Percentiles rank a stretch among this genome's conserved stretches.
Evolutionary conservation across 2,888 invertebrate species (phyloP).

Genomic region (Lepidonotus clava): DNA sequence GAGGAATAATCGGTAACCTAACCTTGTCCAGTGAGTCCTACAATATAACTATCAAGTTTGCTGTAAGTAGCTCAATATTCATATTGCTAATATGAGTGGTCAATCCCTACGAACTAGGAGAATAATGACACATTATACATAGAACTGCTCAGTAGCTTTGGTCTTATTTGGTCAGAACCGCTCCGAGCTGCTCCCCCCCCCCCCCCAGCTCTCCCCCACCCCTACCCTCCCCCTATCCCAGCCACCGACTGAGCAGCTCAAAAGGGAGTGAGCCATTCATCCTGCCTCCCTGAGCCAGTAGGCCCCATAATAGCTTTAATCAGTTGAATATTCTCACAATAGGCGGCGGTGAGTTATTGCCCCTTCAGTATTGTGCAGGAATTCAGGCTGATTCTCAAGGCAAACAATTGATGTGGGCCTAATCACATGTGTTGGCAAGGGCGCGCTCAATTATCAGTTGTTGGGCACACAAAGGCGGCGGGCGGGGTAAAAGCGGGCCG

Average conservation of each 20-base stretch:
- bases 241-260: not conserved
- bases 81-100: too few species aligned
- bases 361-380: constrained; percentile 40
- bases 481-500: not conserved
- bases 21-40: too few species aligned
- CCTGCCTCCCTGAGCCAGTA: not conserved
- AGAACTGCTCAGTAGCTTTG: too few species aligned
- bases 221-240: not conserved
- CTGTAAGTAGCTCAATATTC: too few species aligned
- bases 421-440: constrained; percentile 53
- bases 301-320: constrained; percentile 51
- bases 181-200: not conserved
- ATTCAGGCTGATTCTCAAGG: constrained; percentile 44
- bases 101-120: too few species aligned
- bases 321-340: constrained; percentile 54
- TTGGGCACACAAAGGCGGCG: constrained; percentile 9
- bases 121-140: too few species aligned
- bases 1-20: too few species aligned
- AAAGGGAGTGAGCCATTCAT: constrained; percentile 31
- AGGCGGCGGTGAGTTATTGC: constrained; percentile 42
- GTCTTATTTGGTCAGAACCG: too few species aligned
- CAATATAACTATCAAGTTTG: too few species aligned
- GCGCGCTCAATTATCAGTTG: constrained; percentile 51
- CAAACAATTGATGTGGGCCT: constrained; percentile 51
- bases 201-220: not conserved